Conservation (phyloP, 2,797 vertebrate species). For the Anas georgica region DNA sequence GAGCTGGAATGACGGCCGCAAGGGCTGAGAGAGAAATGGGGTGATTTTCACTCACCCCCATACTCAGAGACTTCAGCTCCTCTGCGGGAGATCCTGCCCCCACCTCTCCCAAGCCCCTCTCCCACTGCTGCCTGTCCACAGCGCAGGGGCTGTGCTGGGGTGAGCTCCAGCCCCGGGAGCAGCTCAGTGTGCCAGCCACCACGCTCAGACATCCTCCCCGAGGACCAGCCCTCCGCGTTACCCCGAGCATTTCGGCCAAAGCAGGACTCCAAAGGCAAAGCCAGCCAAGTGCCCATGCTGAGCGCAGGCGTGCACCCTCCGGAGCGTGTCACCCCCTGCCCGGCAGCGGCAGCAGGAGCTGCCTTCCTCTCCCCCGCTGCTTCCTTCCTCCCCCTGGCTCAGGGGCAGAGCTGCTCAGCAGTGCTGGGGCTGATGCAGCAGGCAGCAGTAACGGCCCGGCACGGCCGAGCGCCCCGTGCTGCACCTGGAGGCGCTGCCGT, state of each 20-base stretch:
- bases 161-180: not conserved
- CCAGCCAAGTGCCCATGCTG: not conserved
- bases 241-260: fast-evolving
- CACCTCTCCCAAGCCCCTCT: not conserved
- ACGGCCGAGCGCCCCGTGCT: not conserved
- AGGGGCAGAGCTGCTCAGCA: not conserved
- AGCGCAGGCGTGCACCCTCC: not conserved
- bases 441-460: fast-evolving
- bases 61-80: not conserved
- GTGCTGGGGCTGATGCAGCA: fast-evolving
- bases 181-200: not conserved
- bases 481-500: not conserved
- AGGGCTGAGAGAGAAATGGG: not conserved
- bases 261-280: not conserved
- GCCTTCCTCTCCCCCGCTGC: not conserved
- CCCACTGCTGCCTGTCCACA: not conserved
- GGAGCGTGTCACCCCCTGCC: not conserved
- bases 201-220: fast-evolving
- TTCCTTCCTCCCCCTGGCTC: not conserved
- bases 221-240: not conserved
- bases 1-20: not conserved
- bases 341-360: not conserved
- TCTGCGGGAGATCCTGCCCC: not conserved
- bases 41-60: not conserved
- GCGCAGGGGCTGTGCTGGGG: fast-evolving